These are phyloP conservation scores for Accipiter cooperii DNA, from an alignment of 2,113 vertebrate genomes.

Conservation along the genomic window DNA sequence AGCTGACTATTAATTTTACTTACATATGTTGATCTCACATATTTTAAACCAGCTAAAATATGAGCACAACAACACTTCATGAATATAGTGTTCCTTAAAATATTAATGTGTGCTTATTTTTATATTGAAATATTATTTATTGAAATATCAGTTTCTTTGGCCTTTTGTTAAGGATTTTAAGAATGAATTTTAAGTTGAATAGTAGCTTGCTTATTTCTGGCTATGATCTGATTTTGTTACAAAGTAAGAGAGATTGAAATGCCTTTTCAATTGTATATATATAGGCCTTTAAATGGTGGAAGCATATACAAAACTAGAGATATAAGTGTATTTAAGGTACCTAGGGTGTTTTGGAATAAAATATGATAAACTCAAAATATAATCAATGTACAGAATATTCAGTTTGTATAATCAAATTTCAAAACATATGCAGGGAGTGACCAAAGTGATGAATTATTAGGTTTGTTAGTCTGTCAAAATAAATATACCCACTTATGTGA, in stretches of 20 bases:
- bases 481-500: background rate
- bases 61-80: background rate
- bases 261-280: background rate
- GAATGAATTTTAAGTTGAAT: background rate
- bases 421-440: background rate
- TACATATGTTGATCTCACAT: background rate
- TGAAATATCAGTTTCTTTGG: background rate
- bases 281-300: background rate
- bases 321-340: background rate
- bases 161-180: background rate
- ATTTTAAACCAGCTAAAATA: background rate
- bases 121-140: background rate
- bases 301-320: background rate
- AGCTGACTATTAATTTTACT: background rate
- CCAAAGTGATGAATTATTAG: background rate
- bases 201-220: background rate
- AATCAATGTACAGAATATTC: background rate
- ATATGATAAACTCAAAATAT: background rate
- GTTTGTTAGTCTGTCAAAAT: background rate
- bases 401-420: background rate
- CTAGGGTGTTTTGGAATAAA: background rate
- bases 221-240: background rate
- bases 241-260: background rate
- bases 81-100: background rate
- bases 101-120: background rate